phyloP scores from a whole-genome alignment of 2,888 invertebrate species.

The Zelleria hepariella region DNA sequence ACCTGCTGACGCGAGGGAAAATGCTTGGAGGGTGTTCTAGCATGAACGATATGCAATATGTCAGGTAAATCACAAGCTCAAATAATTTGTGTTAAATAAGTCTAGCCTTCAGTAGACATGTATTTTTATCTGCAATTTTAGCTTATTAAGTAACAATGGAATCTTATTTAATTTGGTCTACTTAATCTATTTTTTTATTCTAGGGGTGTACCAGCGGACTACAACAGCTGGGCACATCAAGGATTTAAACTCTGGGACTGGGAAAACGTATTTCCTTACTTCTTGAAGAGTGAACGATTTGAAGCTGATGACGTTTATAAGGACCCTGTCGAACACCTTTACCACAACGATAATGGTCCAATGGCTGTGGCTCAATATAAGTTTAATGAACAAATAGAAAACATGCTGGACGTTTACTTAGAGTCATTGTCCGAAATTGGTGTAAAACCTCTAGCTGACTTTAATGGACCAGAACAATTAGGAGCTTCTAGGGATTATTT shows the following conservation, averaged over 20 bases:
- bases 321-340: background rate
- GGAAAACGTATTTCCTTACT: background rate
- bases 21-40: conserved; percentile 8
- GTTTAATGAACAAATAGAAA: background rate
- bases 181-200: too few species aligned
- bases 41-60: conserved; percentile 4
- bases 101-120: too few species aligned
- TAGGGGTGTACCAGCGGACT: conserved; percentile 5
- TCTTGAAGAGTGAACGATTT: conserved; percentile 1
- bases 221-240: background rate
- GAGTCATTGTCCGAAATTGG: background rate
- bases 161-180: too few species aligned
- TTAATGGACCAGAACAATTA: conserved; percentile 5
- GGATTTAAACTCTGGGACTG: conserved; percentile 5
- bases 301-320: conserved; percentile 11
- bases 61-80: too few species aligned
- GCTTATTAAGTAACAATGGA: too few species aligned
- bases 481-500: conserved; percentile 8
- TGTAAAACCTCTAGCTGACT: background rate
- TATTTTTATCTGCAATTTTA: too few species aligned
- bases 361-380: background rate
- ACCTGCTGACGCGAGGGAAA: background rate
- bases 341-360: background rate
- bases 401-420: background rate
- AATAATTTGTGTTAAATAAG: too few species aligned